Evolutionary conservation across 1,140 invertebrate species (phyloP), one percentile per base, ranked within the genome.

Genomic region (Diuraphis noxia): DNA sequence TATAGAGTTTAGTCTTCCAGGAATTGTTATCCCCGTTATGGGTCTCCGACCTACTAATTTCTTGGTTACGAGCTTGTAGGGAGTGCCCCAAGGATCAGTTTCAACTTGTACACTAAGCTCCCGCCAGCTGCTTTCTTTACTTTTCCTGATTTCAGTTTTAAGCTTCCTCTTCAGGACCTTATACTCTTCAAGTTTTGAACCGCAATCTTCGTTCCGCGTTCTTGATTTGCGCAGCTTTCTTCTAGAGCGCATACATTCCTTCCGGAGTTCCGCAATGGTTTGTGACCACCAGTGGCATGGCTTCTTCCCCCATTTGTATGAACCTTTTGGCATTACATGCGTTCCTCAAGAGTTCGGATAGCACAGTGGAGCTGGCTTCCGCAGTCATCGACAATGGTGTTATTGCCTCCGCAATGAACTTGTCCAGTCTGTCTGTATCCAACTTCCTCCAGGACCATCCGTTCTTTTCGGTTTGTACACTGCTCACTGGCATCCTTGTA

Each of bases 391-490:
- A 41, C 81, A 4, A 41, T 82, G 38, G 36, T 82, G 23, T 30
- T 30, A 4, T 21, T 82, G 38, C 8, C 36, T 82, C 81, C 81
- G 81, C 8, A 25, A 82, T 30, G 81, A 82, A 40, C 13, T 4
- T 5, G 8, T 82, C 38, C 81, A 82, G 25, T 82, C 41, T 82
- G 40, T 40, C 38, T 7, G 38, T 41, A 19, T 82, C 81, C 38
- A 82, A 82, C 23, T 82, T 82, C 81, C 30, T 41, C 81, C 81
- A 82, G 40, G 81, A 82, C 38, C 81, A 82, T 41, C 81, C 81
- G 38, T 25, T 82, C 10, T 38, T 82, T 82, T 17, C 81, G 19
- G 30, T 19, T 82, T 82, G 17, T 23, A 38, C 41, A 82, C 6
- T 82, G 0, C 7, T 82, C 81, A 9, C 41, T 10, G 41, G 7